phyloP scores from a whole-genome alignment of 2,888 invertebrate species.

The Geotrupes spiniger region DNA sequence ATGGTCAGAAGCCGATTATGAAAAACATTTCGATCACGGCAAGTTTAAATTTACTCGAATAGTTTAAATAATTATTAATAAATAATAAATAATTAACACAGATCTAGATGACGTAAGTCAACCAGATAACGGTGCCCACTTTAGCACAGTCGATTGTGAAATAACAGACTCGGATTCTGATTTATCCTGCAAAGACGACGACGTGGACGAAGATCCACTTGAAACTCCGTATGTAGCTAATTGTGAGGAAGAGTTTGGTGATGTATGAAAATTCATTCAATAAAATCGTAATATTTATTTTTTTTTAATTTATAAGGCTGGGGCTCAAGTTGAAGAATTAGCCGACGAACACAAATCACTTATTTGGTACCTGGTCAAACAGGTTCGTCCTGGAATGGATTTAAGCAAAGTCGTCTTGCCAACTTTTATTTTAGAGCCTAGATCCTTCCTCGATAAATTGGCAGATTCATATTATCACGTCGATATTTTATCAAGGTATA shows the following conservation, averaged over 20 bases:
- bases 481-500: conserved; percentile 79
- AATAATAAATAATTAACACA: conserved; percentile 36
- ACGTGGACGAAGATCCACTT: conserved; percentile 50
- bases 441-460: conserved; percentile 90
- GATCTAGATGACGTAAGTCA: conserved; percentile 72
- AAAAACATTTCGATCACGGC: conserved; percentile 89
- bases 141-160: conserved; percentile 53
- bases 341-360: conserved; percentile 93
- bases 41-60: conserved; percentile 44
- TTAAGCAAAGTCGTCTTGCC: conserved; percentile 89
- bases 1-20: conserved; percentile 84
- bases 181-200: conserved; percentile 56
- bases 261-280: conserved; percentile 37
- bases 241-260: conserved; percentile 61
- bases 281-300: conserved; percentile 1
- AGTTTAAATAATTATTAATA: background rate
- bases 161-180: conserved; percentile 65
- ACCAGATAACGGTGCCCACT: conserved; percentile 59
- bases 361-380: conserved; percentile 92
- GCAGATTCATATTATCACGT: conserved; percentile 94
- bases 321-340: conserved; percentile 86
- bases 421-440: conserved; percentile 90
- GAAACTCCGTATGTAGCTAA: conserved; percentile 62
- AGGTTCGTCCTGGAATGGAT: conserved; percentile 96
- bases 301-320: conserved; percentile 55